Conservation (phyloP, 1,140 invertebrate genomes). For the Caenorhabditis elegans region WBcel235 BX284603.4:7511501-7512000, state of each 20-base stretch:
- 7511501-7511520: too few relatives aligned
- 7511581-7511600: too few relatives aligned
- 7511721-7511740: background rate
- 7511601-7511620: too few relatives aligned
- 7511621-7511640: background rate
- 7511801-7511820: slow-evolving; percentile 18
- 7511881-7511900: background rate
- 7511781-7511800: background rate
- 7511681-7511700: background rate
- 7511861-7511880: background rate
- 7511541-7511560: too few relatives aligned
- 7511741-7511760: background rate
- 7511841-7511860: background rate
- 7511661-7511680: background rate
- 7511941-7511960: too few relatives aligned
- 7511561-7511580: too few relatives aligned
- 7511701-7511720: slow-evolving; percentile 1
- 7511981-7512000: too few relatives aligned
- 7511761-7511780: background rate
- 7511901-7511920: background rate
- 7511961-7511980: too few relatives aligned
- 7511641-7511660: slow-evolving; percentile 20
- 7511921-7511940: background rate
- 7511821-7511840: background rate
- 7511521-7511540: too few relatives aligned